Evolutionary conservation across 2,888 invertebrate genomes (phyloP), one percentile per base, ranked within the genome.

Genomic region (Coelinius sp.): DNA sequence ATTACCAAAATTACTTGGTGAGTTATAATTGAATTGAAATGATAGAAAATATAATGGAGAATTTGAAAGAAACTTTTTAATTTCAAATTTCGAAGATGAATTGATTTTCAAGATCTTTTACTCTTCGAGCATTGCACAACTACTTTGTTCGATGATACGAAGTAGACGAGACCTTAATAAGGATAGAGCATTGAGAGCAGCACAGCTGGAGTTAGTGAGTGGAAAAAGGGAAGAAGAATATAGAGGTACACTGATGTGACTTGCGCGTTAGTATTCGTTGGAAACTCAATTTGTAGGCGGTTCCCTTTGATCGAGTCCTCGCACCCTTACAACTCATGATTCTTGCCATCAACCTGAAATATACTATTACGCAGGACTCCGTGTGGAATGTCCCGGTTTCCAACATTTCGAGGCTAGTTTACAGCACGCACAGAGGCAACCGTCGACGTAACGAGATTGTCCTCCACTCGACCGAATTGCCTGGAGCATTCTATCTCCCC

Each of bases 261-360:
- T 31, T 3, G 24, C 6, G 2, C 10, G 41, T 7, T 6, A 22
- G 27, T 38, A 62, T 62, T 71, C 67, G 44, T 66, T 75, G 69
- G 69, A 72, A 75, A 75, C 63, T 71, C 71, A 76, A 77, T 76
- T 77, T 76, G 71, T 74, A 63, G 68, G 68, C 68, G 56, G 68
- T 73, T 71, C 70, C 52, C 75, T 75, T 77, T 75, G 75, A 73
- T 75, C 75, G 74, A 69, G 66, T 59, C 62, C 8, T 24, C 14
- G 14, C 14, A 7, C 52, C 38, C 41, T 22, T 14, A n/a, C n/a
- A n/a, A n/a, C 17, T 20, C 65, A 35, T 24, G 10, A 24, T 3
- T 52, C 27, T 14, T 31, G 1, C 31, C 56, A 8, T 59, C 59
- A 35, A 8, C 22, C 24, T 63, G 12, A 41, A 49, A 38, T 25